Conservation (phyloP, 2,797 vertebrate genomes). For the Thamnophis elegans region DNA sequence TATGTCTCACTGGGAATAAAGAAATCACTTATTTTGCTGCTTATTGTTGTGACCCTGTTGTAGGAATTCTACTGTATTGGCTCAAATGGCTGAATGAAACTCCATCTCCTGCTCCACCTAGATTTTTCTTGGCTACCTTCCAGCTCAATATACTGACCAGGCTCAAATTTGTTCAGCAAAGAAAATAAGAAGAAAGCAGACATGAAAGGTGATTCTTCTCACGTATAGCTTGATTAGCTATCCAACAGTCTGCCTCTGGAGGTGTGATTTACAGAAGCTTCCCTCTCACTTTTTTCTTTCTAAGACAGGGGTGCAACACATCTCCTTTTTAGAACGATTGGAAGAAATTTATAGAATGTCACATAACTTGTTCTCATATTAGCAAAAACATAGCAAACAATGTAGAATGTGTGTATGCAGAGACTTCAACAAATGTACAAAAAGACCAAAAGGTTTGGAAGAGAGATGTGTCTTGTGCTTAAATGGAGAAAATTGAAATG, state of each 20-base stretch:
- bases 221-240: slow-evolving; percentile 20
- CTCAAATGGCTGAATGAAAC: neutral
- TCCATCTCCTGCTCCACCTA: neutral
- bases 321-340: slow-evolving; percentile 40
- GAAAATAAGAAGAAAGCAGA: slow-evolving; percentile 33
- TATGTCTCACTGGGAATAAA: slow-evolving; percentile 31
- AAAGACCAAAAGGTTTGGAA: slow-evolving; percentile 7
- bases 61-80: neutral
- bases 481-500: neutral
- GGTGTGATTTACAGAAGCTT: slow-evolving; percentile 38
- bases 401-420: neutral
- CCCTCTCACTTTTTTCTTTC: slow-evolving; percentile 44
- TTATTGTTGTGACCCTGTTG: neutral
- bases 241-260: slow-evolving; percentile 40
- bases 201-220: slow-evolving; percentile 37
- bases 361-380: slow-evolving; percentile 57
- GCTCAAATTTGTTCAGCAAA: slow-evolving; percentile 37
- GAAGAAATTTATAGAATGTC: slow-evolving; percentile 49
- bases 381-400: slow-evolving; percentile 38
- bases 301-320: slow-evolving; percentile 52
- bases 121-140: slow-evolving; percentile 37
- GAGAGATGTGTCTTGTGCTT: slow-evolving; percentile 1
- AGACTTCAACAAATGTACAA: neutral
- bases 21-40: neutral
- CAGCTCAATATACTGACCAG: slow-evolving; percentile 4